Evolutionary conservation across 2,113 vertebrate genomes (phyloP), one percentile per base, ranked within the genome.

Genomic region (Ictalurus furcatus): DNA sequence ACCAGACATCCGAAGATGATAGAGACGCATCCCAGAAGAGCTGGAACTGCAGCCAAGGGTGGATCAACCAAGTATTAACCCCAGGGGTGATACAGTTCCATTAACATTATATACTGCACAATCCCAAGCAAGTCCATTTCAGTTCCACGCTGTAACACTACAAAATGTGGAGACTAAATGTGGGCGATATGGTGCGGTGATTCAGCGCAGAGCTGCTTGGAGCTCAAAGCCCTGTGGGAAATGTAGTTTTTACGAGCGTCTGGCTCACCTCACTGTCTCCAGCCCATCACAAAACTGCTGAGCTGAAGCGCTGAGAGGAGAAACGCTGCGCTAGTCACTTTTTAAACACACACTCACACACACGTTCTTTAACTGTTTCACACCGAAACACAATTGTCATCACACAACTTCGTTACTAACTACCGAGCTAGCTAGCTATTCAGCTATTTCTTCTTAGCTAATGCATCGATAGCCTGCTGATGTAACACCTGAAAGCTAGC

Each of bases 211-310:
- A 89, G 91, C 88, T 91, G 81, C 85, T 89, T 86, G 63, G 87
- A 78, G 88, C 89, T 76, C 81, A 8, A 67, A 74, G 90, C 87
- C 91, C 89, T 85, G 88, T 87, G 85, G 82, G 85, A 93, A 90
- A 89, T 71, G 63, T 85, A 90, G 88, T 92, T 90, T 90, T 90
- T 84, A 85, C 21, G 76, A 56, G 74, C 81, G 54, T 84, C 87
- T 89, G 61, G 67, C 30, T 59, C 25, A 59, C 14, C 65, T 88
- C 88, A 73, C 69, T 69, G 56, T 11, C 54, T 69, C 58, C 6
- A 76, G 65, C 52, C 54, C 87, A 83, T 87, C 65, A 90, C 89
- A 81, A 48, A 84, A 90, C 84, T 92, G 87, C 92, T 89, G 92
- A 91, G 90, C 87, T 73, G 63, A 67, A 85, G 65, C 44, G 13